These are phyloP conservation scores for Callithrix jacchus DNA, from an alignment of 2,113 vertebrate species.

Conservation along the genomic window DNA sequence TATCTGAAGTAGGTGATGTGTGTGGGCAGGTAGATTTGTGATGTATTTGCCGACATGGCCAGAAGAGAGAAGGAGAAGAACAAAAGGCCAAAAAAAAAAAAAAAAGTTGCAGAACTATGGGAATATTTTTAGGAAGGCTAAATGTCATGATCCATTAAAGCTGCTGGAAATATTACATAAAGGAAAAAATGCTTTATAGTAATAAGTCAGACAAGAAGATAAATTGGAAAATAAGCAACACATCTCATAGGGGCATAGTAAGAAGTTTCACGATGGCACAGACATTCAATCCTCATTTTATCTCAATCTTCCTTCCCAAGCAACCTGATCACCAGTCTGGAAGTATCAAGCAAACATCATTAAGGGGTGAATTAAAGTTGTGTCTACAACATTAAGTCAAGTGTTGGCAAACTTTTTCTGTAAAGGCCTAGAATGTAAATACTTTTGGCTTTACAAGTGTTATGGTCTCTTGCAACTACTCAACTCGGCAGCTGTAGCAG, in stretches of 20 bases:
- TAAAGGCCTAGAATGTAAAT: not conserved
- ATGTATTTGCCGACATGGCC: rapidly evolving
- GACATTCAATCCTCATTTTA: not conserved
- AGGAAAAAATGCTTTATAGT: not conserved
- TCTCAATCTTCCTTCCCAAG: not conserved
- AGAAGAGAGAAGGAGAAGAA: not conserved
- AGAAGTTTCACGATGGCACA: not conserved
- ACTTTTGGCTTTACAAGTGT: not conserved
- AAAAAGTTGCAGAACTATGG: not conserved
- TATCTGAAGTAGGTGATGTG: not conserved
- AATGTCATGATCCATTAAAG: not conserved
- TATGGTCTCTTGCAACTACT: not conserved
- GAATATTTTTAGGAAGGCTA: not conserved
- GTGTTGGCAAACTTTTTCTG: not conserved
- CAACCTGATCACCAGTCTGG: not conserved
- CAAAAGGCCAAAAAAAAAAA: not conserved
- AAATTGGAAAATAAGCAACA: not conserved
- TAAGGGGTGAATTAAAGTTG: not conserved
- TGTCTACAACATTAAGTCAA: not conserved
- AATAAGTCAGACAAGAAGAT: not conserved
- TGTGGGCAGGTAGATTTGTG: not conserved
- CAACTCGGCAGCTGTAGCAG: rapidly evolving
- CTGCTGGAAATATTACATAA: not conserved
- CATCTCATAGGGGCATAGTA: not conserved
- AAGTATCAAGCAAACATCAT: not conserved